Percentiles rank a stretch among this genome's conserved stretches.
Conservation (phyloP, 1,140 invertebrate genomes). For the Drosophila pseudoananassae region DNA sequence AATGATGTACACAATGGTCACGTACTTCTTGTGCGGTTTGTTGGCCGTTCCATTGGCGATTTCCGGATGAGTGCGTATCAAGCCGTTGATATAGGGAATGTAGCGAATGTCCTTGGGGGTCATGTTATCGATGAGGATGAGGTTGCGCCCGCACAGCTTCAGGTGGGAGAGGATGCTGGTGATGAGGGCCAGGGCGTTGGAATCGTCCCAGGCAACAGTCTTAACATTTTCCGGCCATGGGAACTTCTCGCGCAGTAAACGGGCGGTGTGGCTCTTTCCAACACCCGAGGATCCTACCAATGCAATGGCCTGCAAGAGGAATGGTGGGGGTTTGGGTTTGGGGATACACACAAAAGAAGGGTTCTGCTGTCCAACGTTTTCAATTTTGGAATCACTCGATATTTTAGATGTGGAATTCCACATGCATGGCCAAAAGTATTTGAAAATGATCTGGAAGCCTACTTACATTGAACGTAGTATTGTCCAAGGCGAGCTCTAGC, state of each 20-base stretch:
- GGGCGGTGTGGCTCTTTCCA: conserved; percentile 50
- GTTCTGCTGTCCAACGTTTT: not conserved
- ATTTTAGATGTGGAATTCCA: not conserved
- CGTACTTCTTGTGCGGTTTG: conserved; percentile 7
- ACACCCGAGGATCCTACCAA: conserved; percentile 50
- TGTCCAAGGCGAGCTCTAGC: conserved; percentile 44
- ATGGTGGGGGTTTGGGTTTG: not conserved
- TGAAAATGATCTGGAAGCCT: not conserved
- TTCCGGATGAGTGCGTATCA: not conserved
- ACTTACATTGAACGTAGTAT: conserved; percentile 15
- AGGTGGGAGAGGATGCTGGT: conserved; percentile 4
- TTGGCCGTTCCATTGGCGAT: not conserved
- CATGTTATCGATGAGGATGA: conserved; percentile 59
- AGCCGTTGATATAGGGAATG: conserved; percentile 20
- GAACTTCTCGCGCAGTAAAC: conserved; percentile 33
- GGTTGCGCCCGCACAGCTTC: conserved; percentile 49
- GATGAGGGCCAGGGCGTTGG: not conserved
- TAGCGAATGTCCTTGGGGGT: conserved; percentile 19
- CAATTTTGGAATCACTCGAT: not conserved
- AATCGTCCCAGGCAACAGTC: conserved; percentile 26
- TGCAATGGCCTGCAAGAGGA: conserved; percentile 28
- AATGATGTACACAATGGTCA: conserved; percentile 54
- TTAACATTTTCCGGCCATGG: conserved; percentile 58
- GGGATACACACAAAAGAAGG: not conserved
- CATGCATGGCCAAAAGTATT: not conserved